A percentile compares a stretch with the other conserved stretches of the same genome.
These are phyloP conservation scores for Neogobius melanostomus DNA, from an alignment of 2,113 vertebrate species.

Conservation along the genomic window DNA sequence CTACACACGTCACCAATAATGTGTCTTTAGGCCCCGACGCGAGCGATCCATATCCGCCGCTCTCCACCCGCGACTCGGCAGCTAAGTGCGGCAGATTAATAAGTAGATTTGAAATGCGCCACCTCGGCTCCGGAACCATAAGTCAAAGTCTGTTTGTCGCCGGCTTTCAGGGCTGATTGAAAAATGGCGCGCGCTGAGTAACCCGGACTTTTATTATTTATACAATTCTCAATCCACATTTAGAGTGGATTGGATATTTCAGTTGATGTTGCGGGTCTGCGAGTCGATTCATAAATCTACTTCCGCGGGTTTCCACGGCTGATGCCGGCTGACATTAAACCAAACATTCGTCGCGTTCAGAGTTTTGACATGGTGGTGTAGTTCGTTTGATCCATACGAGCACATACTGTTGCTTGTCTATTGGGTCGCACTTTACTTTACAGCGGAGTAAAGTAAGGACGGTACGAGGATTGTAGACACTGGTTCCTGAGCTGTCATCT, in stretches of 20 bases:
- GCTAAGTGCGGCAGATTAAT: conserved; percentile 76
- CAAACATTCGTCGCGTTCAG: too few species aligned
- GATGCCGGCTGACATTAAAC: too few species aligned
- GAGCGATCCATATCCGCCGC: conserved; percentile 62
- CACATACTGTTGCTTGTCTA: too few species aligned
- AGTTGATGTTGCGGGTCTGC: background rate
- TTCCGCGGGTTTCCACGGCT: too few species aligned
- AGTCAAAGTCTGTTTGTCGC: conserved; percentile 74
- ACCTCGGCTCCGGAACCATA: conserved; percentile 68
- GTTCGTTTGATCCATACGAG: too few species aligned
- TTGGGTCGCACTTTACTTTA: too few species aligned
- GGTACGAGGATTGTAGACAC: too few species aligned
- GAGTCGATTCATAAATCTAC: background rate
- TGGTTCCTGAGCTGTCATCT: too few species aligned
- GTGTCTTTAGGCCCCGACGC: conserved; percentile 61
- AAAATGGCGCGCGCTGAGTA: conserved; percentile 63
- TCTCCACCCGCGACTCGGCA: conserved; percentile 45
- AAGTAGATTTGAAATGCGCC: conserved; percentile 70
- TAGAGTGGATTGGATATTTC: conserved; percentile 5
- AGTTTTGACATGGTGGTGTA: too few species aligned
- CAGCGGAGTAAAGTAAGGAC: too few species aligned
- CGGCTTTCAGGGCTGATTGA: conserved; percentile 66
- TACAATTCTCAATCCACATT: conserved; percentile 1
- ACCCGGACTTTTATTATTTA: conserved; percentile 22
- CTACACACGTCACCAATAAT: conserved; percentile 68